Conservation (phyloP, 2,888 invertebrate species). For the Hyposoter didymator region DNA sequence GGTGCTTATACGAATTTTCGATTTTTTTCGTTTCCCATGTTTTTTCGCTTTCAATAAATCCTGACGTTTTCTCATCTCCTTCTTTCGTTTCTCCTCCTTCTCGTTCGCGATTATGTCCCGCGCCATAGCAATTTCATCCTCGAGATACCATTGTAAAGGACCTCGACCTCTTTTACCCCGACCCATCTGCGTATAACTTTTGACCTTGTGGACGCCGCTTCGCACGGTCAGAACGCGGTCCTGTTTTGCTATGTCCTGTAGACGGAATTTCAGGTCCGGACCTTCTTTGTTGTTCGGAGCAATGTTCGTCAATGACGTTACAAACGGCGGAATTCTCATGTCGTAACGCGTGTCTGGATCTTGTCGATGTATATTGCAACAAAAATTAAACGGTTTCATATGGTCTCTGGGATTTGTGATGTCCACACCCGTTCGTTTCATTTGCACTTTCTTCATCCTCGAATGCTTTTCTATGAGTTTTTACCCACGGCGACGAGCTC, state of each 20-base stretch:
- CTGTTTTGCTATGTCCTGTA: slow-evolving; percentile 73
- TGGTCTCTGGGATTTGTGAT: slow-evolving; percentile 50
- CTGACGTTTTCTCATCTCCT: slow-evolving; percentile 66
- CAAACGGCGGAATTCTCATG: slow-evolving; percentile 67
- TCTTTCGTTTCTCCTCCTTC: slow-evolving; percentile 66
- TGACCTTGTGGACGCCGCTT: slow-evolving; percentile 57
- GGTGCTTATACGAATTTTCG: slow-evolving; percentile 25
- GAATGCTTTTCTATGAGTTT: background rate
- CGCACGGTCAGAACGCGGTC: slow-evolving; percentile 28
- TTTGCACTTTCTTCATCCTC: slow-evolving; percentile 57
- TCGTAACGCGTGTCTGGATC: slow-evolving; percentile 71
- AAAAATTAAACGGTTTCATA: slow-evolving; percentile 77
- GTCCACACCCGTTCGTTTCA: slow-evolving; percentile 37
- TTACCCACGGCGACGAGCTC: background rate
- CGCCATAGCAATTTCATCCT: slow-evolving; percentile 76
- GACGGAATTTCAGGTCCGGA: slow-evolving; percentile 75
- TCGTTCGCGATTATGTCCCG: slow-evolving; percentile 69
- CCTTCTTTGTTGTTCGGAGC: slow-evolving; percentile 70
- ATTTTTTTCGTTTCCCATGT: slow-evolving; percentile 42
- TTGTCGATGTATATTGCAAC: slow-evolving; percentile 74
- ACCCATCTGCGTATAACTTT: slow-evolving; percentile 62
- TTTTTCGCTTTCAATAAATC: slow-evolving; percentile 62
- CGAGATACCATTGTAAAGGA: slow-evolving; percentile 75
- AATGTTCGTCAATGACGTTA: slow-evolving; percentile 67
- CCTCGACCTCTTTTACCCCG: slow-evolving; percentile 74